Evolutionary conservation across 2,888 invertebrate genomes (phyloP), one percentile per base, ranked within the genome.

Genomic region (Drosophila pegasa): DNA sequence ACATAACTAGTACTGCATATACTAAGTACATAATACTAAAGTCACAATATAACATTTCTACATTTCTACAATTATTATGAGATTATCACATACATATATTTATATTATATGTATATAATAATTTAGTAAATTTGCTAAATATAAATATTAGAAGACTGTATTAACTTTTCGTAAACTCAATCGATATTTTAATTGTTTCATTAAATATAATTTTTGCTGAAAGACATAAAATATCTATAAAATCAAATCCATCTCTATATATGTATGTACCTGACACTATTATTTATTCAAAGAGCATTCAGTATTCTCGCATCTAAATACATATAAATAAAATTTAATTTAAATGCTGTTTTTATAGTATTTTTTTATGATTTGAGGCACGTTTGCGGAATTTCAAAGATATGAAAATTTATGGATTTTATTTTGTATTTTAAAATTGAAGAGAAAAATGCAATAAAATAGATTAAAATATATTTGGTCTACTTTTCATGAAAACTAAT

Each of bases 311-410:
- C 20, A 40, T 25, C 8, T 31, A 31, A 31, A 29, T 48, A 31
- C 14, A 40, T 3, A 47, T 33, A 40, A 16, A 48, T 61, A 29
- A 38, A 29, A 9, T 40, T 9, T 7, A 40, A 22, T 9, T 20
- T 20, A 22, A 45, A 47, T 62, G 37, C 27, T 10, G 29, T 27
- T n/a, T 56, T 47, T 54, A 54, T 52, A 14, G 18, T 25, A 29
- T 56, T 56, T 56, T 56, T 56, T 47, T 47, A 47, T 47, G 33
- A 47, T 47, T 35, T 47, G 14, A 1, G 22, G 31, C 10, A 63
- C 38, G 62, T 47, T 45, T 38, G 9, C 14, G 5, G 64, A 63
- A 62, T 48, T 16, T 48, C 5, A 20, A 54, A 10, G 14, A 31
- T 16, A 12, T 27, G 27, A 9, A 38, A 18, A 52, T 52, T 50